These are phyloP conservation scores for Bubo bubo DNA, from an alignment of 2,113 vertebrate species.

Conservation along the genomic window DNA sequence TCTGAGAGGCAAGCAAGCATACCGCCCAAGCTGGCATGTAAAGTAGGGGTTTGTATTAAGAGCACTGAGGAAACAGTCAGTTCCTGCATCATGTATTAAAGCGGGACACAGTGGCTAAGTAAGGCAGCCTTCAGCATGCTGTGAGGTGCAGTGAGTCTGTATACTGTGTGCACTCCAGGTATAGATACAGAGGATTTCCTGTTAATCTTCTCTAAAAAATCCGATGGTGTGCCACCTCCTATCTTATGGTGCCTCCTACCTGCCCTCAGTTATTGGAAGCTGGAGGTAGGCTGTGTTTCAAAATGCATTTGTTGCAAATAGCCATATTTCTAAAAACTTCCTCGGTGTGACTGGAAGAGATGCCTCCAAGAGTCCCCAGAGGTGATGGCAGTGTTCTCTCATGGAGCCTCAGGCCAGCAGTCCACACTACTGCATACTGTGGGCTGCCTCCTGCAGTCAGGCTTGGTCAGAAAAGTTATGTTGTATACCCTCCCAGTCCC, in stretches of 20 bases:
- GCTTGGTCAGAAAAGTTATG: not conserved
- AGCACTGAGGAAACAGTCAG: not conserved
- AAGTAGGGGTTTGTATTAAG: not conserved
- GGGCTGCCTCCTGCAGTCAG: not conserved
- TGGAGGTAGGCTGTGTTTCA: not conserved
- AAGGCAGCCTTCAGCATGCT: not conserved
- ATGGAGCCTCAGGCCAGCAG: no score
- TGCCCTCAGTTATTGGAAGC: not conserved
- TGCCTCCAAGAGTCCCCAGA: no score
- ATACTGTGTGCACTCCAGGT: rapidly evolving
- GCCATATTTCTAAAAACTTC: not conserved
- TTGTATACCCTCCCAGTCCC: not conserved
- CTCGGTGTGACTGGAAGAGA: not conserved
- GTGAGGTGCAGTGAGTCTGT: rapidly evolving
- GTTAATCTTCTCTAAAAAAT: not conserved
- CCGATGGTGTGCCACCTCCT: rapidly evolving
- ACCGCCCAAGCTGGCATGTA: rapidly evolving
- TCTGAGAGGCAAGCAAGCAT: no score
- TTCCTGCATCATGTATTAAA: not conserved
- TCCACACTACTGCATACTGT: rapidly evolving
- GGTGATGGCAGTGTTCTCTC: no score
- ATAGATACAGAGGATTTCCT: not conserved
- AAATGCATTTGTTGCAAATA: not conserved
- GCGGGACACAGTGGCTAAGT: not conserved
- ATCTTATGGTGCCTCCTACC: not conserved